Evolutionary conservation across 1,140 invertebrate species (phyloP).

Genomic region (Vanessa atalanta): DNA sequence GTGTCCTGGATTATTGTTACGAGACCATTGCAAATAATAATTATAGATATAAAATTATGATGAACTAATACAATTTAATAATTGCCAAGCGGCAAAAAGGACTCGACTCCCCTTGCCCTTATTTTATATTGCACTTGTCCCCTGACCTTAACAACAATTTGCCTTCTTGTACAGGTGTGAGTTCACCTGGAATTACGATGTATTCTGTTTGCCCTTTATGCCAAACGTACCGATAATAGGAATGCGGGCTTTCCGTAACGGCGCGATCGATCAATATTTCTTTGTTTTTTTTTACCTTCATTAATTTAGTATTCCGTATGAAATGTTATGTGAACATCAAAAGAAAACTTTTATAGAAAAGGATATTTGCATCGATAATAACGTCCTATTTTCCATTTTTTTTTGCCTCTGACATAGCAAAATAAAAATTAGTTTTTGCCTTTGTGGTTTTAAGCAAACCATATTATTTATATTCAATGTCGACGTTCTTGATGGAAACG

Average conservation of each 20-base stretch:
- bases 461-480: slow-evolving; percentile 25
- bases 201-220: slow-evolving; percentile 45
- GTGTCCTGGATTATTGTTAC: too few relatives aligned
- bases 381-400: too few relatives aligned
- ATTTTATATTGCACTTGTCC: slow-evolving; percentile 36
- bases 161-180: slow-evolving; percentile 65
- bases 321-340: background rate
- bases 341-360: background rate
- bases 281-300: slow-evolving; percentile 18
- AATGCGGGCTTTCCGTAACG: slow-evolving; percentile 52
- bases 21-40: too few relatives aligned
- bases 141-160: slow-evolving; percentile 52
- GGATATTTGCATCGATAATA: too few relatives aligned
- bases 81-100: background rate
- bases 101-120: slow-evolving; percentile 29
- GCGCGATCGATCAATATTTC: slow-evolving; percentile 42
- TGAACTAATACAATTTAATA: background rate
- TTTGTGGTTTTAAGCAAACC: background rate
- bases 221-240: slow-evolving; percentile 34
- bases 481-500: slow-evolving; percentile 23
- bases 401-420: too few relatives aligned
- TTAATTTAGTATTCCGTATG: background rate
- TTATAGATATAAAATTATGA: background rate
- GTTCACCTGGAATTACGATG: slow-evolving; percentile 59
- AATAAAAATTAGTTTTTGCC: background rate